Evolutionary conservation across 2,797 vertebrate genomes (phyloP).

Genomic region (Picus viridis): DNA sequence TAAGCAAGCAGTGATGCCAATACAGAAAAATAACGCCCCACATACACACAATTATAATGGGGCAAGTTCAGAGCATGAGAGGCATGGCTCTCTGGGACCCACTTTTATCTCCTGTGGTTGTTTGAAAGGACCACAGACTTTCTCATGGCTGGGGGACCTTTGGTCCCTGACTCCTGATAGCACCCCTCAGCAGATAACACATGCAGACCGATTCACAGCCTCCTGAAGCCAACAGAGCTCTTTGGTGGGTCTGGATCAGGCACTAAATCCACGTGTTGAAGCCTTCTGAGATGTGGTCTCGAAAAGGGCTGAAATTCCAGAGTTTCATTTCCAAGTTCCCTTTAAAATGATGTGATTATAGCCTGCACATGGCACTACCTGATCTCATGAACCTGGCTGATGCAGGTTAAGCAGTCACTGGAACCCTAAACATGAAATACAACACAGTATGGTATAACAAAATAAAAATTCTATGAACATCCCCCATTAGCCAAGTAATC

Average conservation of each 20-base stretch:
- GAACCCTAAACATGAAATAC: neutral
- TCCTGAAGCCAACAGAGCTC: neutral
- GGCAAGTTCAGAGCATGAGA: neutral
- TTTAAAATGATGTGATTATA: neutral
- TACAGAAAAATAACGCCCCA: neutral
- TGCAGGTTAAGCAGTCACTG: neutral
- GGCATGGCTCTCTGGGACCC: neutral
- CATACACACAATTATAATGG: neutral
- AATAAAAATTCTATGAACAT: neutral
- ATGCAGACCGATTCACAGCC: neutral
- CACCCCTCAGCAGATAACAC: neutral
- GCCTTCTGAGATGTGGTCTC: neutral
- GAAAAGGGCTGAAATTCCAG: neutral
- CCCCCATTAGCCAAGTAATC: neutral
- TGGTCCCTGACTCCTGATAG: neutral
- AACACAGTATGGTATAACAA: neutral
- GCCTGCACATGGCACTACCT: neutral
- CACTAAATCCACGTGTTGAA: neutral
- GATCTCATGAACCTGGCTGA: neutral
- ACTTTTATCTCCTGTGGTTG: neutral
- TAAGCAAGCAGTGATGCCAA: neutral
- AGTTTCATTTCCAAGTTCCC: neutral
- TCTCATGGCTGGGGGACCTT: accelerated
- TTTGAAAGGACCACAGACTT: neutral
- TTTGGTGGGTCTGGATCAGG: neutral